Conservation (phyloP, 1,140 invertebrate species). For the Sinella curviseta region DNA sequence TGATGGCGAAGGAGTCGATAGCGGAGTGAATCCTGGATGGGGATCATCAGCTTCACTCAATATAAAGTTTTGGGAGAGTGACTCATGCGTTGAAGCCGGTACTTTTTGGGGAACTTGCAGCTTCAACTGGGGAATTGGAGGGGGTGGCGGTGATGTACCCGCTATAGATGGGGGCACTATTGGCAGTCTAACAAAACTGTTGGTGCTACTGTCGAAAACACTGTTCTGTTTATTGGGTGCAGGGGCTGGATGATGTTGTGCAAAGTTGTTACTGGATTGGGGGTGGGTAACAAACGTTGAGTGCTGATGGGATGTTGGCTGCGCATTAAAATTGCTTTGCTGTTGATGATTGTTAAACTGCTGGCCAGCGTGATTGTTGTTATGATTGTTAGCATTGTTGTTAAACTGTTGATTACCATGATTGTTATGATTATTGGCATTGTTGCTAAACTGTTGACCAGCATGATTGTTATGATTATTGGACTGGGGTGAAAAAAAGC, state of each 20-base stretch:
- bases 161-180: background rate
- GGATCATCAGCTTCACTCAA: constrained; percentile 2
- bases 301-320: background rate
- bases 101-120: background rate
- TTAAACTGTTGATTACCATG: background rate
- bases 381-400: background rate
- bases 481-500: background rate
- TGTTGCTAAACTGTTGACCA: background rate
- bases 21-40: constrained; percentile 4
- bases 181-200: background rate
- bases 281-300: background rate
- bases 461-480: background rate
- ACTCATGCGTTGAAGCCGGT: background rate
- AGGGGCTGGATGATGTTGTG: background rate
- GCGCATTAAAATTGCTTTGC: constrained; percentile 8
- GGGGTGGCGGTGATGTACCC: background rate
- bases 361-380: background rate
- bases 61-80: background rate
- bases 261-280: background rate
- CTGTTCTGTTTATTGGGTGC: background rate
- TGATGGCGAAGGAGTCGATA: background rate
- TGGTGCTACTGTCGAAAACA: background rate
- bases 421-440: background rate
- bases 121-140: background rate
- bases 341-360: background rate